Percentiles rank a stretch among this genome's conserved stretches.
Conservation (phyloP, 1,140 invertebrate genomes). For the Rhizoglyphus robini region DNA sequence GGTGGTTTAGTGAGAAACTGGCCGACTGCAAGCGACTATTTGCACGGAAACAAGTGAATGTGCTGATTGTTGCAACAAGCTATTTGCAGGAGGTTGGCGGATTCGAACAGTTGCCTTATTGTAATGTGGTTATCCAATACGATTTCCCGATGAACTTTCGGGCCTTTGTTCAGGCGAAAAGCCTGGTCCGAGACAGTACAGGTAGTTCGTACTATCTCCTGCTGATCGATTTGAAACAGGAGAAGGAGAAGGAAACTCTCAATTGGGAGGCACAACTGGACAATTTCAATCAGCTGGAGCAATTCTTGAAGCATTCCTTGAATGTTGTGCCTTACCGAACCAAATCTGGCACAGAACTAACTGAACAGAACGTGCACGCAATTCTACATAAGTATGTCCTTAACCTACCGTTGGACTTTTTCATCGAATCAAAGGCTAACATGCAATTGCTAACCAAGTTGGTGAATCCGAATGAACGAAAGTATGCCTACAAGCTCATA, state of each 20-base stretch:
- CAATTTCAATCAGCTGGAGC: neutral
- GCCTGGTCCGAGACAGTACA: constrained; percentile 48
- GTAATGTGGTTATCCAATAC: constrained; percentile 44
- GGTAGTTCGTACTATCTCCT: constrained; percentile 51
- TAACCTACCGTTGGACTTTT: neutral
- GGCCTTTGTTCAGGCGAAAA: constrained; percentile 59
- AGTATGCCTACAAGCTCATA: constrained; percentile 1
- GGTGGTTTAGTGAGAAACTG: neutral
- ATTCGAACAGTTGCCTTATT: neutral
- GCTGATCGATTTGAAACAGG: neutral
- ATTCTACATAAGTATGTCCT: neutral
- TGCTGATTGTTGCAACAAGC: constrained; percentile 76
- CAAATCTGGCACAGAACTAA: neutral
- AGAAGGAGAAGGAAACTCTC: neutral
- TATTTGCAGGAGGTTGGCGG: constrained; percentile 59
- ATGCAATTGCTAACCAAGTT: neutral
- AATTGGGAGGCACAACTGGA: neutral
- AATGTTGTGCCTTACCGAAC: constrained; percentile 4
- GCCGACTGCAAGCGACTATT: constrained; percentile 44
- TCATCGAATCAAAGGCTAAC: neutral
- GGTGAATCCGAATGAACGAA: neutral
- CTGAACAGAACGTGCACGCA: neutral
- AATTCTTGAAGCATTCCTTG: neutral
- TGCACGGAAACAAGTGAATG: constrained; percentile 77
- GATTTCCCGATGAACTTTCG: constrained; percentile 51